Base-by-base conservation (phyloP, 2,113 vertebrate species). In the Haemorhous mexicanus region DNA sequence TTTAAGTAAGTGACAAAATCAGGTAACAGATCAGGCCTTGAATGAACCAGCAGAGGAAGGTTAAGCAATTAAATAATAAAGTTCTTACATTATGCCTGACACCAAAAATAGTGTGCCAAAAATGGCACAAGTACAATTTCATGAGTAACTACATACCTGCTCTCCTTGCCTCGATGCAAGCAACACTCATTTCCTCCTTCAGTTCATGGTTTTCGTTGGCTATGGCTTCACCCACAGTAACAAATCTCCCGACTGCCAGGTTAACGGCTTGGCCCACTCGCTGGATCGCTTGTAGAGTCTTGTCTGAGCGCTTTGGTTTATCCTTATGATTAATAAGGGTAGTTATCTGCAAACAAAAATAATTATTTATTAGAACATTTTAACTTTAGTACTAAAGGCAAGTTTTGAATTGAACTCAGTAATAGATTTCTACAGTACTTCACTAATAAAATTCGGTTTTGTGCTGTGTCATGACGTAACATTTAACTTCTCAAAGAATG, bases 281-380 rank as follows among this genome's bases (percentile, higher is more conserved):
- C 95, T 99, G 99, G 95, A 99, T 98, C 82, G 99, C 99, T 90
- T 98, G 98, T 93, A 99, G 97, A 59, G 99, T 99, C 97, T 98
- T 99, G 97, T 99, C 99, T 0, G 99, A 99, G 96, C 99, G 98
- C 98, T 99, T 99, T 90, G 98, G 98, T 97, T 99, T 99, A 95
- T 99, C 99, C 97, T 99, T 99, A 83, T 99, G 99, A 96, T 99
- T 99, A 96, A 99, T 99, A 92, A 99, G 98, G 16, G 99, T 99
- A 68, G 99, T 99, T 94, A 99, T 99, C 99, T 99, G 97, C 70
- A 98, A 98, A 84, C 37, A 87, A 89, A 84, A 68, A 90, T 80
- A 96, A 62, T 67, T 89, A 87, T n/a, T 69, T 94, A 66, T 80
- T 96, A 95, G 82, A 92, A 81, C n/a, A 86, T 59, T 85, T 73